Evolutionary conservation across 2,888 invertebrate species (phyloP).

Genomic region (Loripinus fragilis): DNA sequence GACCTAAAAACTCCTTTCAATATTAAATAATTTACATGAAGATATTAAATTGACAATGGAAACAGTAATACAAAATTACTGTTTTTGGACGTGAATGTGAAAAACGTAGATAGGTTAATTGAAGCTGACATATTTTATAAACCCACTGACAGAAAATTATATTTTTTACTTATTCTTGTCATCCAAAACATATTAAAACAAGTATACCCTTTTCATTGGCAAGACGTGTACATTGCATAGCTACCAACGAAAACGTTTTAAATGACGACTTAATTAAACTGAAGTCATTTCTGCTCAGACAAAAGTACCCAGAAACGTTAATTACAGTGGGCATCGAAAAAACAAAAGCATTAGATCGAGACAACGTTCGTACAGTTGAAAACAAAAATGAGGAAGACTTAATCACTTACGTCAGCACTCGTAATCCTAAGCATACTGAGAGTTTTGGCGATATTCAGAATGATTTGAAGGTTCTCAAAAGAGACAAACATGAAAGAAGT

Average conservation of each 20-base stretch:
- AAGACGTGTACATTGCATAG: neutral
- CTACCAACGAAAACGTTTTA: neutral
- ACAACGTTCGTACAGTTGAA: neutral
- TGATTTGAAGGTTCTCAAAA: slow-evolving; percentile 3
- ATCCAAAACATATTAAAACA: neutral
- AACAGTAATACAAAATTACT: neutral
- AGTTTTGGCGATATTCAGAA: slow-evolving; percentile 1
- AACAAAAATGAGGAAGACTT: slow-evolving; percentile 1
- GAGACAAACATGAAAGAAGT: slow-evolving; percentile 4
- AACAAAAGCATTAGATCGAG: neutral
- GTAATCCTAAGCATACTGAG: neutral
- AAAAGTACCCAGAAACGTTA: slow-evolving; percentile 1
- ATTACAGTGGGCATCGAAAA: slow-evolving; percentile 8
- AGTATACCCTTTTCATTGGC: neutral
- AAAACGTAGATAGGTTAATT: neutral
- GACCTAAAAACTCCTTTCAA: slow-evolving; percentile 9
- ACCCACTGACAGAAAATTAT: neutral
- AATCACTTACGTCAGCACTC: slow-evolving; percentile 1
- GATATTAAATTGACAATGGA: neutral
- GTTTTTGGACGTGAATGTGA: neutral
- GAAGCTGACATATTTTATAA: slow-evolving; percentile 6
- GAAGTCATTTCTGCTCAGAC: neutral
- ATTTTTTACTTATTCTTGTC: neutral
- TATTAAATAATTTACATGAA: slow-evolving; percentile 7
- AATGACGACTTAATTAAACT: neutral